Evolutionary conservation across 2,888 invertebrate species (phyloP).

Genomic region (Drosophila heteroneura): DNA sequence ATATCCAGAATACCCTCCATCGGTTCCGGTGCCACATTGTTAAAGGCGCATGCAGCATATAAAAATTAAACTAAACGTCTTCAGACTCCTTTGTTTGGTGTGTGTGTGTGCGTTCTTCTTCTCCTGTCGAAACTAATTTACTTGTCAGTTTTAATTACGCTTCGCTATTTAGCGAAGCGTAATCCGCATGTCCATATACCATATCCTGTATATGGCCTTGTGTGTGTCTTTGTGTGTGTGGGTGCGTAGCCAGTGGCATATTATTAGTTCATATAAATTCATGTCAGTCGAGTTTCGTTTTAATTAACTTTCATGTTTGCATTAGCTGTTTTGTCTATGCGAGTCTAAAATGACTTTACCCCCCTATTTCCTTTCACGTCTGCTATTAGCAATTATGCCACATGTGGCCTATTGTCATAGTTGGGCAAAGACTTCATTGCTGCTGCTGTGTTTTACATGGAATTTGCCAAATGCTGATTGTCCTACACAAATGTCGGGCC

Average conservation of each 20-base stretch:
- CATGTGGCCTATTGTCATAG: conserved; percentile 47
- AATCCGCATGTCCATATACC: conserved; percentile 42
- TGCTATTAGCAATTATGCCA: conserved; percentile 24
- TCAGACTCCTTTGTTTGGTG: conserved; percentile 1
- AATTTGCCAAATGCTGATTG: conserved; percentile 66
- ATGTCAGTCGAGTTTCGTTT: conserved; percentile 77
- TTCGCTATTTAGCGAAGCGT: conserved; percentile 66
- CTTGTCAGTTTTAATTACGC: conserved; percentile 80
- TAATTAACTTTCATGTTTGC: conserved; percentile 81
- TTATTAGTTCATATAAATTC: conserved; percentile 80
- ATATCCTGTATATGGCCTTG: not conserved
- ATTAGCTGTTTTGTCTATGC: conserved; percentile 63
- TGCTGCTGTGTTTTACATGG: conserved; percentile 26
- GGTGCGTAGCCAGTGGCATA: conserved; percentile 62
- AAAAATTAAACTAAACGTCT: conserved; percentile 62
- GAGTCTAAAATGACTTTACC: conserved; percentile 62
- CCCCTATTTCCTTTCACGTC: not conserved
- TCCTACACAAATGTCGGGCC: conserved; percentile 34
- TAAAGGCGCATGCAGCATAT: conserved; percentile 33
- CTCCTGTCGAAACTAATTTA: conserved; percentile 69
- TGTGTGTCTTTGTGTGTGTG: conserved; percentile 4
- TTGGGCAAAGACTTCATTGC: conserved; percentile 20
- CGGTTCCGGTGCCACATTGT: conserved; percentile 35
- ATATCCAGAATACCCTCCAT: conserved; percentile 18
- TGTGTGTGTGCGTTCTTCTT: not conserved